Percentiles rank a stretch among this genome's conserved stretches.
Conservation (phyloP, 2,797 vertebrate genomes). For the Bufotes viridis region DNA sequence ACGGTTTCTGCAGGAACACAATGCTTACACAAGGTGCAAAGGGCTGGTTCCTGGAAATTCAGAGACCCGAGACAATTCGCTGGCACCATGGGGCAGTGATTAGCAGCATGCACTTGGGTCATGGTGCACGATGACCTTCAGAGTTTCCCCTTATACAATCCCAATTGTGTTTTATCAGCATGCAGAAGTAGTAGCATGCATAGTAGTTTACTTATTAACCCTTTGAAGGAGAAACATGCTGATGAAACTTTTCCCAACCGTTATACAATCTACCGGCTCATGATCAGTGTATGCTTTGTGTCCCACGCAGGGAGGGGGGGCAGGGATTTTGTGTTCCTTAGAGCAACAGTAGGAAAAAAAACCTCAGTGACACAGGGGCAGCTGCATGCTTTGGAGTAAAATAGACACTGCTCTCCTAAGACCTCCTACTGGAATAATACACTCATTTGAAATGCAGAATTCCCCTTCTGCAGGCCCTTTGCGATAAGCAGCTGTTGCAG, state of each 20-base stretch:
- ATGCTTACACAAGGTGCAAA: slow-evolving; percentile 58
- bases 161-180: not conserved
- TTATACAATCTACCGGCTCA: not conserved
- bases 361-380: slow-evolving; percentile 23
- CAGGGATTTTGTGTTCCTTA: slow-evolving; percentile 9
- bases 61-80: not conserved
- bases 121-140: not conserved
- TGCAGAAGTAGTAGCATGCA: not conserved
- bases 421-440: slow-evolving; percentile 66
- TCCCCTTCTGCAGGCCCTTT: slow-evolving; percentile 76
- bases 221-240: not conserved
- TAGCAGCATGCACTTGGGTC: not conserved
- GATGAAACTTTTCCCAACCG: not conserved
- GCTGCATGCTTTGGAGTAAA: slow-evolving; percentile 41
- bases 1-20: slow-evolving; percentile 15
- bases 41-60: slow-evolving; percentile 54
- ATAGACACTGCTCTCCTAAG: slow-evolving; percentile 62
- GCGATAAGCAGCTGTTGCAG: slow-evolving; percentile 79
- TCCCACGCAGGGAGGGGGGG: not conserved
- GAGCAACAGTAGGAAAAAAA: slow-evolving; percentile 12
- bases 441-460: slow-evolving; percentile 72
- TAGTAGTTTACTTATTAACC: not conserved
- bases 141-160: not conserved
- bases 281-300: not conserved
- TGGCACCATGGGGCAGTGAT: not conserved